These are phyloP conservation scores for Dromas ardeola DNA, from an alignment of 2,113 vertebrate species.

Conservation along the genomic window DNA sequence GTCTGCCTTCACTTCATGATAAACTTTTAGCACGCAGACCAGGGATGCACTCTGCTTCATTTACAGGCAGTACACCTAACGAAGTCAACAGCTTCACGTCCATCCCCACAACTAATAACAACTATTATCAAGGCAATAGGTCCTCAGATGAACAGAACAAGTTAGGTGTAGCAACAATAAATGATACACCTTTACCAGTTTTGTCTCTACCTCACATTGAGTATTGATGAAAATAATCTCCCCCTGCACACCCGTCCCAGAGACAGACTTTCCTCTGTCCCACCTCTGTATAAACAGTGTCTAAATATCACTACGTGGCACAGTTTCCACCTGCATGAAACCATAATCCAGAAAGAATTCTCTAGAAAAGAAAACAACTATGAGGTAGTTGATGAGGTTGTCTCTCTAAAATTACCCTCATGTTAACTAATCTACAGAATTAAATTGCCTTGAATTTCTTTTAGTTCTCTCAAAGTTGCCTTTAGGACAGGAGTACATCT, in stretches of 20 bases:
- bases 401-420: neutral
- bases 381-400: neutral
- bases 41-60: neutral
- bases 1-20: neutral
- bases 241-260: neutral
- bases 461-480: neutral
- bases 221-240: neutral
- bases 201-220: neutral
- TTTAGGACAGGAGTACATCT: neutral
- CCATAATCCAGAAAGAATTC: neutral
- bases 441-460: neutral
- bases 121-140: neutral
- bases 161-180: neutral
- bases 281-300: neutral
- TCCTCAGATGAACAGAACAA: neutral
- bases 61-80: neutral
- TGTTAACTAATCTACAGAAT: neutral
- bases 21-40: accelerated
- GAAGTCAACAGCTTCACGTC: neutral
- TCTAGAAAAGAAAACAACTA: neutral
- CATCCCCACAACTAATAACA: neutral
- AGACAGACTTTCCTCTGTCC: neutral
- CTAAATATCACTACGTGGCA: neutral
- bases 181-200: neutral
- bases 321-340: neutral